A percentile compares a stretch with the other conserved stretches of the same genome.
Conservation (phyloP, 2,797 vertebrate genomes). For the Alauda arvensis region DNA sequence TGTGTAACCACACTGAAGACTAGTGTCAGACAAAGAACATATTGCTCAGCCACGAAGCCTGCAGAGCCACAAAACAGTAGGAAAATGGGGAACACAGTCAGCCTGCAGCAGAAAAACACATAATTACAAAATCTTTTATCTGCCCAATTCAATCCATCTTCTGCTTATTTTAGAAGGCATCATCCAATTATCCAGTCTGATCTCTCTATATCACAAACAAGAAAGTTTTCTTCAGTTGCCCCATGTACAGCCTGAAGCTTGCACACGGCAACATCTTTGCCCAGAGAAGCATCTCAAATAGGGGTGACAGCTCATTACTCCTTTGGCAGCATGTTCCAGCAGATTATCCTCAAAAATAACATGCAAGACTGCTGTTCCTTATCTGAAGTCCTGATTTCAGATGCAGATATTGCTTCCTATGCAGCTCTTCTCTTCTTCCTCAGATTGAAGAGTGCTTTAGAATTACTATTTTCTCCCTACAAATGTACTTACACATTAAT, state of each 20-base stretch:
- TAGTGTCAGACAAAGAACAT: neutral
- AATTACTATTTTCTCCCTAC: constrained; percentile 12
- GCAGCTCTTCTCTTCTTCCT: neutral
- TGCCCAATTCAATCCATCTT: neutral
- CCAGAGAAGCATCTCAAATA: constrained; percentile 1
- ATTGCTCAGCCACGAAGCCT: neutral
- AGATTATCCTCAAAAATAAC: constrained; percentile 20
- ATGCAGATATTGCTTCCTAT: neutral
- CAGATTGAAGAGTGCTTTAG: constrained; percentile 2
- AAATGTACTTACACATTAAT: constrained; percentile 17
- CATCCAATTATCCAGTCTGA: neutral
- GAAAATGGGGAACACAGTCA: neutral
- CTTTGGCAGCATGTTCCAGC: neutral
- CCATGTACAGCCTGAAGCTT: constrained; percentile 1
- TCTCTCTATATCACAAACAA: neutral
- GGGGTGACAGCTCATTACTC: neutral
- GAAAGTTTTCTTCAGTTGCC: neutral
- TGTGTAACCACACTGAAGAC: neutral
- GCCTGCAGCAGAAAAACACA: neutral
- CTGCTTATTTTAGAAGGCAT: constrained; percentile 15
- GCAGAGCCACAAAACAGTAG: neutral
- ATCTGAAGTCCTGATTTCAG: neutral
- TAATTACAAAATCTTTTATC: constrained; percentile 4
- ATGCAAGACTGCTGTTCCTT: neutral
- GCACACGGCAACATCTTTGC: neutral